Base-by-base conservation (phyloP, 2,888 invertebrate genomes). In the Plebejus argus region DNA sequence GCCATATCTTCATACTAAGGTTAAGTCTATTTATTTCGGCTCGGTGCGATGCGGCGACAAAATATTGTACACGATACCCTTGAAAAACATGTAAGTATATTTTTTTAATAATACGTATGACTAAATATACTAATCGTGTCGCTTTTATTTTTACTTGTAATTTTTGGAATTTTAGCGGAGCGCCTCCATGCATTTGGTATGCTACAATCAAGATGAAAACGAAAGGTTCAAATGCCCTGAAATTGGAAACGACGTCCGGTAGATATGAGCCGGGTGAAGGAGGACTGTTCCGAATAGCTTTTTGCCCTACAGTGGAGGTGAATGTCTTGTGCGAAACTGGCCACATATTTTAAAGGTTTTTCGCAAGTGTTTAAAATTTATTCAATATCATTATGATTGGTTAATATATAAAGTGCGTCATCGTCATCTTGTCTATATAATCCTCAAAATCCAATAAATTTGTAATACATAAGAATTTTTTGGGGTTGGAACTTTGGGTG, bases 11-110 rank as follows among this genome's bases (percentile, higher is more conserved):
- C 88, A 84, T 15, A 87, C 95, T 0, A 91, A 90, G 77, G 86
- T 91, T 2, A 83, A 87, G 72, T 82, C 83, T 70, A 86, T 96
- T 28, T 88, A 95, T 83, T 96, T 96, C 84, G 95, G 94, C 28
- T 87, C 93, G 12, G 95, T 96, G 3, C 88, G 94, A 84, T 94
- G 96, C 82, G 96, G 96, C 0, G 91, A 95, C 82, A 95, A 95
- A 85, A 87, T 94, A 74, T 87, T 95, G 80, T 92, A 88, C 83
- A 90, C 93, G 8, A 88, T 96, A 81, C 88, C 94, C 10, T 83
- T 96, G 1, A 92, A 91, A 85, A 96, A 96, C 83, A 89, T 93
- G 96, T 96, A 90, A 90, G 15, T 66, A 28, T 66, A 66, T 66
- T 28, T 28, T 23, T 15, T 53, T 18, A 53, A 53, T 18, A 53